Conservation (phyloP, 2,113 vertebrate species). For the Halcyon malimbica region DNA sequence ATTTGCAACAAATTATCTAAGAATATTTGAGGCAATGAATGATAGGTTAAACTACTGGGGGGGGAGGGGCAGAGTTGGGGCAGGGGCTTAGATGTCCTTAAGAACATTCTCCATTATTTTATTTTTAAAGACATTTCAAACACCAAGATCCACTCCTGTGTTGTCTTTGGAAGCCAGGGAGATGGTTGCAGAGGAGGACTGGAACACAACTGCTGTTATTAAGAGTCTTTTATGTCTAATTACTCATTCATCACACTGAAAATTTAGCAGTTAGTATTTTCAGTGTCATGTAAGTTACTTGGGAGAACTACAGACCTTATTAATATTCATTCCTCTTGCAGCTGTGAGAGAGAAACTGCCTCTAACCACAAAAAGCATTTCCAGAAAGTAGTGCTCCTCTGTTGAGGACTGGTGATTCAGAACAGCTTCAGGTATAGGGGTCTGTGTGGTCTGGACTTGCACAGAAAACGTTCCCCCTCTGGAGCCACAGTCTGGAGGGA, state of each 20-base stretch:
- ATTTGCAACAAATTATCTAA: background rate
- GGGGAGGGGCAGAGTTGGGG: no score
- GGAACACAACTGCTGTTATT: conserved; percentile 38
- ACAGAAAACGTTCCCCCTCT: background rate
- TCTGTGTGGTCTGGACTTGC: background rate
- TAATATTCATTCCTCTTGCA: conserved; percentile 24
- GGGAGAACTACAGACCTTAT: background rate
- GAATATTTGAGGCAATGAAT: background rate
- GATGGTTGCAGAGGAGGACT: conserved; percentile 17
- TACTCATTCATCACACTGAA: conserved; percentile 38
- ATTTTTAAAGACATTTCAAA: background rate
- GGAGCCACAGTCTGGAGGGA: background rate
- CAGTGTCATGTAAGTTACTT: conserved; percentile 16
- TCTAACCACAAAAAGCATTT: background rate
- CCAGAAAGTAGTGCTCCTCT: background rate
- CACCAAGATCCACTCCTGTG: background rate
- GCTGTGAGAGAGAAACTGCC: background rate
- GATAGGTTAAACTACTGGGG: background rate
- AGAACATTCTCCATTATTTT: background rate
- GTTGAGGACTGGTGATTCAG: background rate
- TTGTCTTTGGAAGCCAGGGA: background rate
- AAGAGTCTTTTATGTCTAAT: conserved; percentile 38
- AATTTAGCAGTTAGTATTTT: conserved; percentile 49
- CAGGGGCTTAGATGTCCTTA: background rate
- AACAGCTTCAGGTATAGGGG: background rate